Conservation (phyloP, 2,888 invertebrate species). For the Apoda limacodes region DNA sequence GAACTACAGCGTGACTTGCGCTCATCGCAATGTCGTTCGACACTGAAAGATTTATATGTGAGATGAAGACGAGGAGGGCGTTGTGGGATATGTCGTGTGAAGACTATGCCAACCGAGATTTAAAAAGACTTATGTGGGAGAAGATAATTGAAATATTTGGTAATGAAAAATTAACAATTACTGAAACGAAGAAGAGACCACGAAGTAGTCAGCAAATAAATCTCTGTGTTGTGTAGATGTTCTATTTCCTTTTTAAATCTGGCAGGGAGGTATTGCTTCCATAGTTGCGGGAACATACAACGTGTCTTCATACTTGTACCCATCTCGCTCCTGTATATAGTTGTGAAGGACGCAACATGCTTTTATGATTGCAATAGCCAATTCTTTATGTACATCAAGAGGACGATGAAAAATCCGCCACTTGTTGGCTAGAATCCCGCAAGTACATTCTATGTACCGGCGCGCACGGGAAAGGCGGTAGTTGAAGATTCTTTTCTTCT, state of each 20-base stretch:
- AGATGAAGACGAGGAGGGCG: constrained; percentile 9
- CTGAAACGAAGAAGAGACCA: constrained; percentile 4
- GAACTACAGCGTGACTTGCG: neutral
- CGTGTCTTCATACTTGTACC: constrained; percentile 10
- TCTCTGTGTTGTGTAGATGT: neutral
- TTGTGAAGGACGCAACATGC: constrained; percentile 13
- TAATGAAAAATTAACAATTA: constrained; percentile 5
- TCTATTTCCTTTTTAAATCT: neutral
- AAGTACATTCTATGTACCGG: constrained; percentile 16
- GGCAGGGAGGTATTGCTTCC: neutral
- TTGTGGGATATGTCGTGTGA: constrained; percentile 8
- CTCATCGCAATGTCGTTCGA: constrained; percentile 6
- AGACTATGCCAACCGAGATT: constrained; percentile 9
- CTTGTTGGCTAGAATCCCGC: constrained; percentile 13
- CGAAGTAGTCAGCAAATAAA: neutral
- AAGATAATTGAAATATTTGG: constrained; percentile 14
- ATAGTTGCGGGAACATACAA: constrained; percentile 1
- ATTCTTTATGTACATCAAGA: constrained; percentile 8
- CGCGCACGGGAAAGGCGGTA: constrained; percentile 12
- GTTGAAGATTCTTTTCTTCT: constrained; percentile 9
- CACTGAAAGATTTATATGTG: constrained; percentile 10
- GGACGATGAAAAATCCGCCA: constrained; percentile 13
- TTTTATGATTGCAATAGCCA: constrained; percentile 9
- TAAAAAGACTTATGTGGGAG: constrained; percentile 13
- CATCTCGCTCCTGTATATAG: constrained; percentile 11